A percentile compares a stretch with the other conserved stretches of the same genome.
Conservation (phyloP, 2,113 vertebrate species). For the Spizaetus ornatus region DNA sequence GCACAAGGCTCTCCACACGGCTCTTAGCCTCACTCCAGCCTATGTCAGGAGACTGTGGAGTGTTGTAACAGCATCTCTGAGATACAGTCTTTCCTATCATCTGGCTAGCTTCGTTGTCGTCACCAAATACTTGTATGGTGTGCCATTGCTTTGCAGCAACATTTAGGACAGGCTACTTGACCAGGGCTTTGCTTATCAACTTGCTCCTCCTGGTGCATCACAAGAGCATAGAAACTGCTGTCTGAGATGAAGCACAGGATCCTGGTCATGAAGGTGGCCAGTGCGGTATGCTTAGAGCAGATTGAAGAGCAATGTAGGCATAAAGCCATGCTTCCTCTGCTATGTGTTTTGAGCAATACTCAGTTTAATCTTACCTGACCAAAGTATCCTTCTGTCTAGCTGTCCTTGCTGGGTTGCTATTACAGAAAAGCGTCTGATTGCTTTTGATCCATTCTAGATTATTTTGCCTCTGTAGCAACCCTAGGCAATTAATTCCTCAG, state of each 20-base stretch:
- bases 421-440: neutral
- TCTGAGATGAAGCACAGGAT: neutral
- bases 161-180: neutral
- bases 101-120: neutral
- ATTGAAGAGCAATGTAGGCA: neutral
- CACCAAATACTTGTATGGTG: fast-evolving
- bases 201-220: neutral
- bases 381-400: neutral
- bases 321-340: neutral
- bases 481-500: neutral
- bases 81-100: neutral
- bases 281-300: neutral
- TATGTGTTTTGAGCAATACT: neutral
- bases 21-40: neutral
- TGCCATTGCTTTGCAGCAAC: neutral
- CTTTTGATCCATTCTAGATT: neutral
- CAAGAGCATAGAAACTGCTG: neutral
- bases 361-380: neutral
- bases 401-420: neutral
- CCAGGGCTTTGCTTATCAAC: neutral
- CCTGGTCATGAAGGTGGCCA: neutral
- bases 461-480: neutral
- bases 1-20: neutral
- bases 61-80: neutral
- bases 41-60: neutral